These are phyloP conservation scores for Sarcophaga variegata DNA, from an alignment of 2,888 invertebrate genomes.

Conservation along the genomic window DNA sequence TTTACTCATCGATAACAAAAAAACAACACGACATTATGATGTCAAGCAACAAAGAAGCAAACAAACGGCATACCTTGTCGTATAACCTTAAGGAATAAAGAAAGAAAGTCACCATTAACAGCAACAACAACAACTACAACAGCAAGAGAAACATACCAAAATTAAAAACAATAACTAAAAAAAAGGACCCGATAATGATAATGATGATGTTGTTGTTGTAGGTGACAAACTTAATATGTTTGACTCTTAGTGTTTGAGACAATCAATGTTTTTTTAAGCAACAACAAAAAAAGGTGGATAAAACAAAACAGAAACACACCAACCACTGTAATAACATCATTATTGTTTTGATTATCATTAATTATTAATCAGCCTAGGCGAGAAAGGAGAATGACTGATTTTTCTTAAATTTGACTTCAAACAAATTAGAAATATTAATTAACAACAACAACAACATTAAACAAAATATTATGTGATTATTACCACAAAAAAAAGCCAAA, in stretches of 20 bases:
- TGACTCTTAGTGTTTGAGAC: constrained; percentile 46
- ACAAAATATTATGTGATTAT: constrained; percentile 56
- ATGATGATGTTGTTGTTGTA: constrained; percentile 72
- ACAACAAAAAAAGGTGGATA: no score
- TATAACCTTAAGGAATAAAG: constrained; percentile 16
- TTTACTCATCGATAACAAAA: constrained; percentile 67
- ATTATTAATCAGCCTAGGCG: no score
- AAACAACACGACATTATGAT: constrained; percentile 40
- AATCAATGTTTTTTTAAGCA: constrained; percentile 29
- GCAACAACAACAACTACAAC: background rate
- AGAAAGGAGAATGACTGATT: no score
- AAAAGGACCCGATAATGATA: constrained; percentile 45
- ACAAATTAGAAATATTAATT: background rate
- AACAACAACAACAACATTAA: constrained; percentile 4
- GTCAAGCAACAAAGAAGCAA: constrained; percentile 42
- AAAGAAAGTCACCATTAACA: constrained; percentile 11
- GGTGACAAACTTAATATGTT: constrained; percentile 79
- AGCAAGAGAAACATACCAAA: background rate
- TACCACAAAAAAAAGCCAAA: constrained; percentile 50
- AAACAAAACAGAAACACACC: no score
- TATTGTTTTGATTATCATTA: no score
- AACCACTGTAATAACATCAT: no score
- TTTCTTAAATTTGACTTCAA: no score
- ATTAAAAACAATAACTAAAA: background rate
- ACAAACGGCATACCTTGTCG: constrained; percentile 31